A percentile compares a stretch with the other conserved stretches of the same genome.
phyloP scores from a whole-genome alignment of 2,797 vertebrate species.

The Cryptoprocta ferox region DNA sequence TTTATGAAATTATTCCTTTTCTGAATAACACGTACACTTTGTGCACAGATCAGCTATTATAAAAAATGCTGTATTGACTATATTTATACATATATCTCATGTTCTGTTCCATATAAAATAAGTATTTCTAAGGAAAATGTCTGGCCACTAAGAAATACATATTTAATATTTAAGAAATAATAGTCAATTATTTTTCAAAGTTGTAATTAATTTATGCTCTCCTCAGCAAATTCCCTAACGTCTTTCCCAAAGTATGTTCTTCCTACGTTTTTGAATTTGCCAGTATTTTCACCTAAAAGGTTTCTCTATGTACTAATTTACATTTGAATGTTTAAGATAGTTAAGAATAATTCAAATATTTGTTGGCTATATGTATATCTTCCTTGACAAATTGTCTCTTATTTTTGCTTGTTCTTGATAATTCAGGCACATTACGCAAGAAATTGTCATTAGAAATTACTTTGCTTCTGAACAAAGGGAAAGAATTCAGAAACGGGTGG shows the following conservation, averaged over 20 bases:
- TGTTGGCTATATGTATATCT: background rate
- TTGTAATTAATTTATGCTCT: background rate
- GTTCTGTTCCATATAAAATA: background rate
- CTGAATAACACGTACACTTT: background rate
- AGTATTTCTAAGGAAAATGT: background rate
- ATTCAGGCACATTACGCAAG: background rate
- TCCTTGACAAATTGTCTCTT: background rate
- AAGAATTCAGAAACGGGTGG: background rate
- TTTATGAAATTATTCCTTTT: background rate
- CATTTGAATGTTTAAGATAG: background rate
- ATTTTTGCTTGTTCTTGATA: background rate
- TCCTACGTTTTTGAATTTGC: background rate
- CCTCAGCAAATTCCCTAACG: background rate
- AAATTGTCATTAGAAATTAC: background rate
- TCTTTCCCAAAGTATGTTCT: background rate
- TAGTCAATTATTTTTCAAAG: background rate
- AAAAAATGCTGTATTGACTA: background rate
- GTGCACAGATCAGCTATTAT: background rate
- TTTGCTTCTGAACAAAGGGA: background rate
- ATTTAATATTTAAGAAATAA: background rate
- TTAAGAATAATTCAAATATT: background rate
- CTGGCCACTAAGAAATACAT: background rate
- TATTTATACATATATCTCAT: background rate
- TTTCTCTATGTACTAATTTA: background rate
- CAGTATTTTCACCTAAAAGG: background rate